Evolutionary conservation across 23 tunicate genomes (phyloP), one percentile per base, ranked within the genome.

Genomic region (Halocynthia aurantium): DNA sequence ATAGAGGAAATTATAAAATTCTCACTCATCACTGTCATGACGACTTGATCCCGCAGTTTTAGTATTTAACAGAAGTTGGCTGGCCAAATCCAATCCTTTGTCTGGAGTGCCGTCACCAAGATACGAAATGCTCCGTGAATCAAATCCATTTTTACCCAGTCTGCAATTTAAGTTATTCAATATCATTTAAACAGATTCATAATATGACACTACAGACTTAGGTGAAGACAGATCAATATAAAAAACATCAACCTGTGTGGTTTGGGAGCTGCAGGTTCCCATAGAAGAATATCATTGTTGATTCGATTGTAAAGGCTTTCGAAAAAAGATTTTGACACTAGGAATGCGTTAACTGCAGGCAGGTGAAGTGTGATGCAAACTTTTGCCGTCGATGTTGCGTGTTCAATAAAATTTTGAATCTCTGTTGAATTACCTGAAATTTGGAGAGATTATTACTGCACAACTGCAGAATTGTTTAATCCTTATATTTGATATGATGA

Each of bases 291-390:
- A 67, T 96, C 99, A 53, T 89, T 89, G 82, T 70, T 72, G 21
- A 94, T 62, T 11, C 98, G 62, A 77, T 96, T 96, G 81, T 90
- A 96, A 7, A 96, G 50, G 68, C 67, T 90, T 76, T 96, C 99
- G 83, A 85, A 77, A 56, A 90, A 86, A 18, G 52, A 12, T 62
- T 85, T 90, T 52, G 97, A 96, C 7, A 69, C 88, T 6, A 86
- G 62, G 20, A 56, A 55, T 7, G 82, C 52, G 7, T 64, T 49
- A 0, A 94, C 85, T 7, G 63, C 70, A 10, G 99, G 95, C 50
- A 94, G 66, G 12, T 84, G 67, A 60, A 94, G n/a, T 6, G 52
- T 52, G 40, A 91, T 54, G 8, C 56, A 49, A 13, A 85, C 11
- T 10, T 63, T 53, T 6, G 90, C 64, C 8, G 84, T 76, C 10